Evolutionary conservation across 2,888 invertebrate species (phyloP).

Genomic region (Idaea straminata): DNA sequence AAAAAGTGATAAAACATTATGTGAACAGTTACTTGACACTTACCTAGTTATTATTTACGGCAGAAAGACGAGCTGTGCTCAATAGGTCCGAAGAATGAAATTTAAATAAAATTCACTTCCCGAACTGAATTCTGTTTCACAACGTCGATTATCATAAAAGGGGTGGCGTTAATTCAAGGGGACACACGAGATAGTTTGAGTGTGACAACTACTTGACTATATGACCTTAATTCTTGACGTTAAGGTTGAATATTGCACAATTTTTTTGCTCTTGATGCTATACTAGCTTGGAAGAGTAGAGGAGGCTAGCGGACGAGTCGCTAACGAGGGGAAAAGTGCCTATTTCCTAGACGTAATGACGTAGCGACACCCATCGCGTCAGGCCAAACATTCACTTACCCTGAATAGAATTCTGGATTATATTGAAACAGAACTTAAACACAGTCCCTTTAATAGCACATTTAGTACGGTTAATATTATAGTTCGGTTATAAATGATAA

Average conservation of each 20-base stretch:
- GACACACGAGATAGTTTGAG: slow-evolving; percentile 38
- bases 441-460: slow-evolving; percentile 7
- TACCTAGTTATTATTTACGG: too few relatives aligned
- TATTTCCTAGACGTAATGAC: slow-evolving; percentile 78
- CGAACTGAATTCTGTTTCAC: slow-evolving; percentile 11
- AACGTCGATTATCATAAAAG: slow-evolving; percentile 26
- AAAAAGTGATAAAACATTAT: too few relatives aligned
- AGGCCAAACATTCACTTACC: slow-evolving; percentile 35
- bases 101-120: not conserved
- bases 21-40: too few relatives aligned
- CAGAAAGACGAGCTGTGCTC: slow-evolving; percentile 10
- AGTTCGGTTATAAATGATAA: slow-evolving; percentile 17
- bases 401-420: slow-evolving; percentile 42
- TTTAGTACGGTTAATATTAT: not conserved
- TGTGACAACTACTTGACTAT: slow-evolving; percentile 20
- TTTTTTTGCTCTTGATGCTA: slow-evolving; percentile 13
- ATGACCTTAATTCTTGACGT: slow-evolving; percentile 9
- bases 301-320: slow-evolving; percentile 59
- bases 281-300: slow-evolving; percentile 38
- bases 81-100: not conserved
- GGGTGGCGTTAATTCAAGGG: slow-evolving; percentile 40
- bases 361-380: slow-evolving; percentile 53
- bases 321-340: slow-evolving; percentile 80
- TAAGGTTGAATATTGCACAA: slow-evolving; percentile 21
- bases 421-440: slow-evolving; percentile 36